Evolutionary conservation across 2,113 vertebrate species (phyloP), one percentile per base, ranked within the genome.

Genomic region (Microcebus jonahi): DNA sequence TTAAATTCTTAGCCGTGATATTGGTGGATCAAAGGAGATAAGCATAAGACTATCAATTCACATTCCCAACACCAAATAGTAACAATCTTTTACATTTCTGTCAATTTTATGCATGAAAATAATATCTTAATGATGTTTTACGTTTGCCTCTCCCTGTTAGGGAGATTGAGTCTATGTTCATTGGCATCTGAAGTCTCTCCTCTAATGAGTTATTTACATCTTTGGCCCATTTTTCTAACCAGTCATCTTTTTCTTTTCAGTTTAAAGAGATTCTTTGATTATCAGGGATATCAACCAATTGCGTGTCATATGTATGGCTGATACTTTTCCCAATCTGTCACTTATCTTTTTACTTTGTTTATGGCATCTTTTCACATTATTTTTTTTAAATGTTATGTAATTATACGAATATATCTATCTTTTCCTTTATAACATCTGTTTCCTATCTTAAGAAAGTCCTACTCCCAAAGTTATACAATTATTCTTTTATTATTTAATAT

Each of bases 361-460:
- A 82, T 25, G 12, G n/a, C 53, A 85, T 48, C 34, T 84, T 94
- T 92, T 45, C 21, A 36, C 8, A 77, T 94, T 48, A 67, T 82
- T 42, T 82, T 91, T 79, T 21, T 79, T 21, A 45, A 71, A 15
- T 48, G 75, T 85, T 53, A 84, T 21, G 14, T 55, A 84, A 82
- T 55, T 57, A 57, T 57, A 57, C 18, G 8, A 92, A 67, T 59
- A 9, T 34, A 55, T 36, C 31, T 79, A n/a, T 86, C 31, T 77
- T 84, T 88, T 85, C 57, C 31, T 95, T 95, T 70, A 79, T 70
- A 85, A 57, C 2, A 10, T 39, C 39, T 61, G n/a, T 89, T 94
- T 88, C 61, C 61, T 67, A 94, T 59, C 48, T 82, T 86, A 86
- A 53, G 34, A 42, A 67, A 7, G 20, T 80, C 53, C 50, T 70